Conservation (phyloP, 2,113 vertebrate genomes). For the Myotis brandtii region DNA sequence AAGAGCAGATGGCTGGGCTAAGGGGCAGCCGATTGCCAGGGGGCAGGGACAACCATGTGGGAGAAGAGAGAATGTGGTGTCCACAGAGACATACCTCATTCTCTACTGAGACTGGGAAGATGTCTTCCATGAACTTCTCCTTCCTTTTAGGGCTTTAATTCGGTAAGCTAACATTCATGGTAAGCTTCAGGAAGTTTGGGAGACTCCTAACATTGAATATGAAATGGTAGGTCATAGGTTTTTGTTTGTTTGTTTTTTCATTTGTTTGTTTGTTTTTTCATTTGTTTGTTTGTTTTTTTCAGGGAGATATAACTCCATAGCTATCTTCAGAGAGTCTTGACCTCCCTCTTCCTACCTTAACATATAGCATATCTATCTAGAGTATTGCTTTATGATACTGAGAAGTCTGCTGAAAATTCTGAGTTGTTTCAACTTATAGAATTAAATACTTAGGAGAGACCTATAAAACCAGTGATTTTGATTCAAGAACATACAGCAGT, state of each 20-base stretch:
- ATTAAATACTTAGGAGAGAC: not conserved
- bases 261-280: not conserved
- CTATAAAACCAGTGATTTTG: not conserved
- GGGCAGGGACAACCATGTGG: constrained; percentile 78
- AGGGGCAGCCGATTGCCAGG: constrained; percentile 87
- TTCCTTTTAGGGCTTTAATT: not conserved
- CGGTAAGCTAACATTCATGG: not conserved
- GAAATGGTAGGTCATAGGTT: not conserved
- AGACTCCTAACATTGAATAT: not conserved
- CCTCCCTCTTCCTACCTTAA: not conserved
- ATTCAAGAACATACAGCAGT: not conserved
- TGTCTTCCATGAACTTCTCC: not conserved
- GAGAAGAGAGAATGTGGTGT: constrained; percentile 70
- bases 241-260: too few species aligned
- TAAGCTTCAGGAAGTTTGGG: not conserved
- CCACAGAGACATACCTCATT: constrained; percentile 13
- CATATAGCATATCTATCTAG: not conserved
- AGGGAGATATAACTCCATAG: not conserved
- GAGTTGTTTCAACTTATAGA: not conserved
- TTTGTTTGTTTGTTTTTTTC: not conserved
- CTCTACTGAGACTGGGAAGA: constrained; percentile 46
- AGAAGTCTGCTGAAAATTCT: not conserved
- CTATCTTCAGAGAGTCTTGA: not conserved
- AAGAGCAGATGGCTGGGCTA: constrained; percentile 88
- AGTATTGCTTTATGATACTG: not conserved